Conservation (phyloP, 2,113 vertebrate genomes). For the Prionailurus bengalensis region DNA sequence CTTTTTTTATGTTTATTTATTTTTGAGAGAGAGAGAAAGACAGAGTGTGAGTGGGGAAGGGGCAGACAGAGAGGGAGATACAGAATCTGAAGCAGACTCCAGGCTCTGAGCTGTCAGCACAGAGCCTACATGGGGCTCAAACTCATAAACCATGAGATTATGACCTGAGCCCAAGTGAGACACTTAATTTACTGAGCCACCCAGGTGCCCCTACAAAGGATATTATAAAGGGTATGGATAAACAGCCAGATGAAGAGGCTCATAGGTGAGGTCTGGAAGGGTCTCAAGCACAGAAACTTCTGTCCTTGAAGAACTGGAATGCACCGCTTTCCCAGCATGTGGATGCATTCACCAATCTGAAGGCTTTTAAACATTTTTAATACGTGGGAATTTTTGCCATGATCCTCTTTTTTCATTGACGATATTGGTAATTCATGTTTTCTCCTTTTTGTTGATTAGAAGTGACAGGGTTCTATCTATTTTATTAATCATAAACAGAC, state of each 20-base stretch:
- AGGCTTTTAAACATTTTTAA: neutral
- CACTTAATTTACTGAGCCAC: no score
- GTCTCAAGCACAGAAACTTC: neutral
- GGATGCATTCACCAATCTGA: neutral
- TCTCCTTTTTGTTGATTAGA: neutral
- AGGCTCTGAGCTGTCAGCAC: no score
- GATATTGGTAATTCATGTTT: neutral
- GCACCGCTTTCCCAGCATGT: neutral
- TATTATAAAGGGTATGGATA: neutral
- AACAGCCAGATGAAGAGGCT: neutral
- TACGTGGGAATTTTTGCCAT: neutral
- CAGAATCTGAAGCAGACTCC: no score
- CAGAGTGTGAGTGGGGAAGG: no score
- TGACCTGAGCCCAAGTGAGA: no score
- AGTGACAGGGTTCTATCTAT: neutral
- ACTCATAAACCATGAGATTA: no score
- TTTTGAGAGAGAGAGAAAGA: no score
- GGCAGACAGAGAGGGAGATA: no score
- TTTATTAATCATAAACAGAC: neutral
- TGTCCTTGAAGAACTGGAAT: neutral
- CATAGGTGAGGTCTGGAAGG: neutral
- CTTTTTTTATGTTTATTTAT: no score
- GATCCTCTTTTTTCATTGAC: neutral
- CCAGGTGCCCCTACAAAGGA: neutral
- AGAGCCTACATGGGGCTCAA: no score